These are phyloP conservation scores for Cricetomys ansorgei DNA, from an alignment of 2,113 vertebrate genomes.

Conservation along the genomic window DNA sequence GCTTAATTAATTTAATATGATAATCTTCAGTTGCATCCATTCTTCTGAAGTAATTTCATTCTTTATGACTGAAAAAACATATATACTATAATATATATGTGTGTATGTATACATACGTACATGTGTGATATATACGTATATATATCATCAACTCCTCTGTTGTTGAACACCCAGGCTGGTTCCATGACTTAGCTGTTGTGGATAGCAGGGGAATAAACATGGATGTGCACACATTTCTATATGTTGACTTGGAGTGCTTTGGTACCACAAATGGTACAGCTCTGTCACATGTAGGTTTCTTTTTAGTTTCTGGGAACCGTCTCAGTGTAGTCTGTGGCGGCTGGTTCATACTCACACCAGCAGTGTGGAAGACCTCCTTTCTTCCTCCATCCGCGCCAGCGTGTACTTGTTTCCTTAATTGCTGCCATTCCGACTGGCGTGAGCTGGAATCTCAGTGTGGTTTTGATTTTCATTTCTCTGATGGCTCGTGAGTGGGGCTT, in stretches of 20 bases:
- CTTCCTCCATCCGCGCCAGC: neutral
- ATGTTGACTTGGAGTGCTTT: neutral
- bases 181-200: neutral
- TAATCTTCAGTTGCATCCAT: neutral
- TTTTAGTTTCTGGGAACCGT: neutral
- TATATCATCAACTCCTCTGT: neutral
- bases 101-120: too few species aligned
- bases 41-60: too few species aligned
- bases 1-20: neutral
- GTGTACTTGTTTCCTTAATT: neutral
- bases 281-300: neutral
- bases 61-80: neutral
- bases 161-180: neutral
- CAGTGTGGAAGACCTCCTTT: too few species aligned
- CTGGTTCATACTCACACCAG: neutral
- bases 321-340: neutral
- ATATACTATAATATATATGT: neutral
- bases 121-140: too few species aligned
- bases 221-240: neutral
- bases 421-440: neutral
- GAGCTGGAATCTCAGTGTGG: neutral
- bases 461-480: neutral
- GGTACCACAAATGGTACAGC: neutral
- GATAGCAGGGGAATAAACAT: neutral
- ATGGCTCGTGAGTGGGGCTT: neutral